phyloP scores from a whole-genome alignment of 1,140 invertebrate genomes.

The Nymphalis io region DNA sequence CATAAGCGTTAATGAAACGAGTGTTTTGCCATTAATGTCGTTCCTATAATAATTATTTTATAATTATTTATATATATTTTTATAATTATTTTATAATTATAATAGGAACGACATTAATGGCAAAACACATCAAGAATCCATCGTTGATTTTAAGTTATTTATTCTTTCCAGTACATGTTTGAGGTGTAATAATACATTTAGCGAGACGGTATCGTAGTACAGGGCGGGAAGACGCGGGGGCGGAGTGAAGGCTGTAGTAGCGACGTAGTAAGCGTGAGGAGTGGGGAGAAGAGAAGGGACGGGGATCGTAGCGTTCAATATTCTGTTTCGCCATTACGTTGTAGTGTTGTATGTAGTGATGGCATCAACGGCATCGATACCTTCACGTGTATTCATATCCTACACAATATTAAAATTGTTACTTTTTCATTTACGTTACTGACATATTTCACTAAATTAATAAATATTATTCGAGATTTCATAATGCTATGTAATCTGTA shows the following conservation, averaged over 20 bases:
- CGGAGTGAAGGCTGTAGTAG: constrained; percentile 59
- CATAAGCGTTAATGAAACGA: constrained; percentile 55
- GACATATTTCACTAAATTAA: too few species aligned
- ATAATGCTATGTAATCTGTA: too few species aligned
- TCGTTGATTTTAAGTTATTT: not conserved
- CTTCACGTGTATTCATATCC: not conserved
- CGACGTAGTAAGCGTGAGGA: constrained; percentile 61
- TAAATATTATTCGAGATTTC: too few species aligned
- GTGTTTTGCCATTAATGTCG: constrained; percentile 39
- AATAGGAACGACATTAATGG: too few species aligned
- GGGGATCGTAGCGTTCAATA: constrained; percentile 48
- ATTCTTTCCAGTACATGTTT: not conserved
- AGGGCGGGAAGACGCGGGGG: constrained; percentile 42
- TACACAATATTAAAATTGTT: not conserved
- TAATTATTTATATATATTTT: too few species aligned
- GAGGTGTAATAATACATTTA: not conserved
- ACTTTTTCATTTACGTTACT: not conserved
- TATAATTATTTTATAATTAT: too few species aligned
- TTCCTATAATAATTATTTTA: not conserved
- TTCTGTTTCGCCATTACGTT: constrained; percentile 21
- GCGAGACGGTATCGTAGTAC: constrained; percentile 43
- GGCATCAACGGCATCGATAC: constrained; percentile 6
- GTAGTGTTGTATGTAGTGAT: constrained; percentile 19
- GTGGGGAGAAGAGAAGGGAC: constrained; percentile 26
- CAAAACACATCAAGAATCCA: not conserved